Percentiles rank a stretch among this genome's conserved stretches.
phyloP scores from a whole-genome alignment of 2,113 vertebrate species.

The Bettongia penicillata region DNA sequence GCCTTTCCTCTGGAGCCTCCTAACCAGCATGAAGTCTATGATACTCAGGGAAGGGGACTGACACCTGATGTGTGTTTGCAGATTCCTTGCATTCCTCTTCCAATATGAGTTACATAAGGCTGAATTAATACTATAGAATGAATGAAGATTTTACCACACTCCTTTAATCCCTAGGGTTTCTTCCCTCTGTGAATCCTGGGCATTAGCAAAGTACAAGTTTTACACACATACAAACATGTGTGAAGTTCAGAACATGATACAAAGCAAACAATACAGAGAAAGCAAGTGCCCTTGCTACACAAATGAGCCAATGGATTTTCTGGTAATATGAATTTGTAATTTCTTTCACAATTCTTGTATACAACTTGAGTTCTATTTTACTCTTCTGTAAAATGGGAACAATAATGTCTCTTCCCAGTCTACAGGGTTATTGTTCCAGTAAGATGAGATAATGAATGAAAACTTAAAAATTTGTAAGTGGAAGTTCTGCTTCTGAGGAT shows the following conservation, averaged over 20 bases:
- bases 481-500: too few species aligned
- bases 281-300: neutral
- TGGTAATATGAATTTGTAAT: neutral
- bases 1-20: neutral
- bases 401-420: neutral
- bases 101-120: neutral
- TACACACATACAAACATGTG: neutral
- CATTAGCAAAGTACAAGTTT: neutral
- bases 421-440: neutral
- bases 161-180: neutral
- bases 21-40: neutral
- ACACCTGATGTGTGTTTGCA: neutral
- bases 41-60: neutral
- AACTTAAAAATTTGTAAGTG: too few species aligned
- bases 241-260: neutral
- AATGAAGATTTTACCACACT: neutral
- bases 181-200: neutral
- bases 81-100: neutral
- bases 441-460: neutral
- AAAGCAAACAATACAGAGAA: neutral
- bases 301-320: neutral
- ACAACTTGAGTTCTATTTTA: neutral
- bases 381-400: neutral
- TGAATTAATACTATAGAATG: neutral
- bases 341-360: neutral